Base-by-base conservation (phyloP, 2,113 vertebrate genomes). In the Notechis scutatus region DNA sequence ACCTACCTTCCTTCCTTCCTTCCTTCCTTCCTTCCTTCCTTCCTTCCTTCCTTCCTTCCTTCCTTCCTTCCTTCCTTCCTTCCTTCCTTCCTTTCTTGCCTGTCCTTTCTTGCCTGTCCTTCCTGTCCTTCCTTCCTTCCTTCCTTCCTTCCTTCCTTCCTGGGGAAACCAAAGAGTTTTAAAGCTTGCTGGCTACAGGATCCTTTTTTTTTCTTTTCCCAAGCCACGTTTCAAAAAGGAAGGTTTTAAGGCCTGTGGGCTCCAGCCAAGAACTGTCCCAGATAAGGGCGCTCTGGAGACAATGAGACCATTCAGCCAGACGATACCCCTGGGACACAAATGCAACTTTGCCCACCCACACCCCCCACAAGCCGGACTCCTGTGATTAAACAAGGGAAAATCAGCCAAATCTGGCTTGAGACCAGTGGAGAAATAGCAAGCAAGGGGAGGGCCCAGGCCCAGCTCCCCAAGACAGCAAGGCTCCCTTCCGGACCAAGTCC, bases 321-420 rank as follows among this genome's bases (percentile, higher is more conserved):
- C 57, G 56, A 92, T 56, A 64, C 15, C 57, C 7, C 39, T 21
- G 34, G 91, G 29, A 54, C 29, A 55, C 24, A 89, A 89, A 92
- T 29, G n/a, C 87, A 89, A 92, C 69, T 39, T 81, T 81, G 69
- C 15, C 8, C 61, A 0, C 26, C 10, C n/a, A n/a, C n/a, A 42
- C 26, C 3, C 64, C 2, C 5, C 47, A 7, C 15, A 34, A 39
- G n/a, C 91, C 3, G 1, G 3, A 39, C 11, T 59, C 34, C 52
- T 9, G 42, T 34, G 87, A 85, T 92, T 39, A 92, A 92, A 85
- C 87, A 29, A 57, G 24, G 39, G 87, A 39, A 92, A 92, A 81
- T 11, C 64, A 47, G 26, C 39, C 20, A n/a, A 57, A 47, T 57
- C 0, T 57, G 87, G 52, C 87, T 85, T 54, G 8, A 14, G 64